phyloP scores from a whole-genome alignment of 2,113 vertebrate genomes.

The Sialia sialis region DNA sequence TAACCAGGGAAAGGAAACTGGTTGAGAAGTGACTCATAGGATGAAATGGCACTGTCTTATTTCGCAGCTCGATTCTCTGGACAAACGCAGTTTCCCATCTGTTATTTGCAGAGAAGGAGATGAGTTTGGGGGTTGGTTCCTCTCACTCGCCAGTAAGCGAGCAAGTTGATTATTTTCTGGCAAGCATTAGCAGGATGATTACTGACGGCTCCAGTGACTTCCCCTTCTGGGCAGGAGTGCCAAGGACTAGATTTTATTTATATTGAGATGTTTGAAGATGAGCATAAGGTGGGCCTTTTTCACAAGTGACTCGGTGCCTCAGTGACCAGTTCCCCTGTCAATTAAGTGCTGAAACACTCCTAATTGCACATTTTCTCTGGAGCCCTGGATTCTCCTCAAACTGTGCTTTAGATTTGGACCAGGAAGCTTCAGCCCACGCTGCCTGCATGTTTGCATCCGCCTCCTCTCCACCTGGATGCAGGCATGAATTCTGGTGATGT shows the following conservation, averaged over 20 bases:
- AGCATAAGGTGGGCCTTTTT: slow-evolving; percentile 37
- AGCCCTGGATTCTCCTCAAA: not conserved
- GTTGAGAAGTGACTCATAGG: slow-evolving; percentile 31
- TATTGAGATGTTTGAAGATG: slow-evolving; percentile 20
- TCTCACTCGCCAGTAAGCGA: not conserved
- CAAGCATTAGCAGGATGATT: slow-evolving; percentile 5
- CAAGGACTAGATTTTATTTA: slow-evolving; percentile 1
- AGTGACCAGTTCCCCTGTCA: not conserved
- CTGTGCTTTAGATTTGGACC: not conserved
- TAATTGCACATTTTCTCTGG: not conserved
- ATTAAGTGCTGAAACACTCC: not conserved
- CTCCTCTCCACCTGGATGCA: slow-evolving; percentile 29
- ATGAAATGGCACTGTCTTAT: slow-evolving; percentile 17
- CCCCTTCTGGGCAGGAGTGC: slow-evolving; percentile 6
- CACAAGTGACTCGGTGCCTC: not conserved
- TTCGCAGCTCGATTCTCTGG: not conserved
- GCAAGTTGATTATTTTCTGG: slow-evolving; percentile 47
- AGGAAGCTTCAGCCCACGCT: slow-evolving; percentile 44
- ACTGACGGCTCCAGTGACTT: not conserved
- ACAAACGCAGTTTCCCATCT: slow-evolving; percentile 23
- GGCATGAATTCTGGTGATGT: not conserved
- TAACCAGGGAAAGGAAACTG: not conserved
- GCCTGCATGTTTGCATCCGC: not conserved
- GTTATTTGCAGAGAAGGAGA: slow-evolving; percentile 36
- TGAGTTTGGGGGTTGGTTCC: slow-evolving; percentile 38